These are phyloP conservation scores for Chamaetylas fuelleborni DNA, from an alignment of 2,113 vertebrate genomes.

Conservation along the genomic window DNA sequence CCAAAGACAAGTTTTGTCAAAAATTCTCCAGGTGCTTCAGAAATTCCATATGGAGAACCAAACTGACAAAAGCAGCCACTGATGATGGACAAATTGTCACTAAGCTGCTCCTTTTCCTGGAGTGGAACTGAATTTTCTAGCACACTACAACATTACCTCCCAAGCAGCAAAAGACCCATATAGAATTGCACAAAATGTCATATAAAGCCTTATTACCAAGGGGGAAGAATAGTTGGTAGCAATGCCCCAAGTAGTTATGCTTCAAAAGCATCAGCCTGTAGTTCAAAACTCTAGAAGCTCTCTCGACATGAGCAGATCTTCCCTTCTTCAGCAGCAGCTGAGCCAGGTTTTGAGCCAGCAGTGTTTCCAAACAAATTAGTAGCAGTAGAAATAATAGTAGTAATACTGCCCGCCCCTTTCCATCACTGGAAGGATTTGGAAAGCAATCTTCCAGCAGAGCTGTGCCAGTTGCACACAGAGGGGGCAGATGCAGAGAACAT, in stretches of 20 bases:
- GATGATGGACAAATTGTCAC: not conserved
- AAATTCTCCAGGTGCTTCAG: not conserved
- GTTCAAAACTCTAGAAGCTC: not conserved
- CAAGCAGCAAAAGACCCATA: not conserved
- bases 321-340: not conserved
- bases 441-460: not conserved
- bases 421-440: not conserved
- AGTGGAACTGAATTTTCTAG: not conserved
- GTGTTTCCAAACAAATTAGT: not conserved
- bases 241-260: not conserved
- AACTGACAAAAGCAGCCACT: not conserved
- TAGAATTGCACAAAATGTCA: accelerated
- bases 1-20: not conserved
- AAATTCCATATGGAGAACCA: accelerated
- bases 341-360: not conserved
- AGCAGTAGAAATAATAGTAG: not conserved
- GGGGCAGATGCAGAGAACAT: not conserved
- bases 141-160: accelerated
- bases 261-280: not conserved
- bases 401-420: not conserved
- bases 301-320: not conserved
- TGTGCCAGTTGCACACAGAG: not conserved
- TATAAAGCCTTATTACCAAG: not conserved
- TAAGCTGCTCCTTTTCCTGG: not conserved
- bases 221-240: not conserved